Base-by-base conservation (phyloP, 2,888 invertebrate genomes). In the Acanthosepion lycidas region DNA sequence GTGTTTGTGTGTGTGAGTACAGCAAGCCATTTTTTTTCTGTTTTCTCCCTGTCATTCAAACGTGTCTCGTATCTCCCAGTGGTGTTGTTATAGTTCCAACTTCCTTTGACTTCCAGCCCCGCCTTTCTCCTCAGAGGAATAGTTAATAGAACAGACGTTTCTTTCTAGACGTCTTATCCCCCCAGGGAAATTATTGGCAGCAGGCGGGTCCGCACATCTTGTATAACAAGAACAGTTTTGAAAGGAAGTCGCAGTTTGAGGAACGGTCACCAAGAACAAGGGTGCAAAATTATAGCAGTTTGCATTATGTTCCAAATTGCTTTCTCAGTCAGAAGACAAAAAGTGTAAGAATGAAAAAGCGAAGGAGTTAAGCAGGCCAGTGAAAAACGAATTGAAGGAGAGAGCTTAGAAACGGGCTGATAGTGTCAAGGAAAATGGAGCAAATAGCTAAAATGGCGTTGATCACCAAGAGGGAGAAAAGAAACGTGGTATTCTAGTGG, bases 111-210 rank as follows among this genome's bases (percentile, higher is more conserved):
- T n/a, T 78, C 78, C 78, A 3, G n/a, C 3, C n/a, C 78, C n/a
- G n/a, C 12, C 78, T 15, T 2, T 9, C n/a, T n/a, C n/a, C 78
- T n/a, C 78, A 2, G n/a, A 78, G 78, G 78, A 78, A n/a, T 78
- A 18, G 78, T 78, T 78, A 78, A 78, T 78, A n/a, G 78, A 78
- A 78, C n/a, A n/a, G n/a, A 78, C 78, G 78, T 78, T 78, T 78
- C 78, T 78, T 78, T 15, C n/a, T 78, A n/a, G 78, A 78, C 78
- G n/a, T 78, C 78, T 78, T 78, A 12, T n/a, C 15, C 78, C 78
- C 78, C 78, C n/a, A 78, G 78, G 78, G 78, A 78, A 78, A 78
- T 78, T 78, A 78, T 78, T 33, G n/a, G n/a, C n/a, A 78, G 78
- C 78, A 23, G n/a, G 12, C 78, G 33, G 78, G 78, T 78, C 78